Evolutionary conservation across 2,888 invertebrate genomes (phyloP).

Genomic region (Apodemia zela): DNA sequence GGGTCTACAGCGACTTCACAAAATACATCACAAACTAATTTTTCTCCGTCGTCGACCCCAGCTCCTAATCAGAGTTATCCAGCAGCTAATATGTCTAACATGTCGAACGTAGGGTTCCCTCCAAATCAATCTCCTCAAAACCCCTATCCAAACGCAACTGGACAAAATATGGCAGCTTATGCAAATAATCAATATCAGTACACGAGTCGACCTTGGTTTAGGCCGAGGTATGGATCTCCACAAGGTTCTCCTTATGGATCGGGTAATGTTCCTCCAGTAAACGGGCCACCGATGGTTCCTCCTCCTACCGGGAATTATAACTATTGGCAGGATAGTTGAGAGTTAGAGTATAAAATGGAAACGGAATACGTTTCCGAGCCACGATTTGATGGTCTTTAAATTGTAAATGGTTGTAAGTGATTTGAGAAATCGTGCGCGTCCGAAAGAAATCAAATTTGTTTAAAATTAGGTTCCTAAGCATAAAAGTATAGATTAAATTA

Average conservation of each 20-base stretch:
- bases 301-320: conserved; percentile 66
- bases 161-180: conserved; percentile 71
- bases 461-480: background rate
- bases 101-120: conserved; percentile 58
- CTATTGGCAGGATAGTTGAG: conserved; percentile 76
- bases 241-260: conserved; percentile 64
- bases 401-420: conserved; percentile 3
- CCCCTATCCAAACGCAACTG: conserved; percentile 71
- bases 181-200: conserved; percentile 71
- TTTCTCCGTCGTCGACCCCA: conserved; percentile 65
- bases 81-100: conserved; percentile 47
- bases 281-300: conserved; percentile 57
- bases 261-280: conserved; percentile 49
- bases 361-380: conserved; percentile 30
- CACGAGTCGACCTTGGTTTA: conserved; percentile 68
- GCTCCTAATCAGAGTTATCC: conserved; percentile 61
- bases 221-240: conserved; percentile 66
- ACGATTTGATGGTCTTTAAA: conserved; percentile 24
- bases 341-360: conserved; percentile 44
- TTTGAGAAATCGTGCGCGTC: conserved; percentile 1
- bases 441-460: conserved; percentile 10
- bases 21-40: conserved; percentile 52
- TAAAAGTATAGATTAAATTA: background rate
- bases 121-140: conserved; percentile 65
- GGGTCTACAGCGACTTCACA: conserved; percentile 50